Conservation (phyloP, 2,888 invertebrate genomes). For the Caenorhabditis afra region DNA sequence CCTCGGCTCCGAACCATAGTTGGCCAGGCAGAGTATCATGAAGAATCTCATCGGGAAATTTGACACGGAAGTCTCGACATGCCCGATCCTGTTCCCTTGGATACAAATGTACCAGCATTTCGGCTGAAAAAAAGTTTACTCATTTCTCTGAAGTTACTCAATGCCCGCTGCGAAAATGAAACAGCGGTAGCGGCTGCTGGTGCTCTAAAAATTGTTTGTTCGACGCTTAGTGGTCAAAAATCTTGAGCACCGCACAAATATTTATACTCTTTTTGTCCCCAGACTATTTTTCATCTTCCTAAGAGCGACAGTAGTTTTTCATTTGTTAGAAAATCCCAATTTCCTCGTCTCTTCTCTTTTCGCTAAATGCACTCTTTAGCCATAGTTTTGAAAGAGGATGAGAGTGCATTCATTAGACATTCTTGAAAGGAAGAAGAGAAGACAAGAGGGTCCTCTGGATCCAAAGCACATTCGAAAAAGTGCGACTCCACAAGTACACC, state of each 20-base stretch:
- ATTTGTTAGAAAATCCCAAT: constrained; percentile 6
- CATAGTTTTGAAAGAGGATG: neutral
- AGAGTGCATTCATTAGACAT: constrained; percentile 41
- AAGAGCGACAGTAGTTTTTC: constrained; percentile 11
- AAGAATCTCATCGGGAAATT: constrained; percentile 98
- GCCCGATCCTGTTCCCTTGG: constrained; percentile 79
- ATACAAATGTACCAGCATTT: constrained; percentile 78
- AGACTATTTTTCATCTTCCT: constrained; percentile 14
- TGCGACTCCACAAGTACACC: neutral
- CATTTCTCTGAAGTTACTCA: neutral
- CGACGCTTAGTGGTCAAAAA: constrained; percentile 53
- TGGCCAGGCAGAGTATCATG: constrained; percentile 98
- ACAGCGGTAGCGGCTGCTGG: constrained; percentile 23
- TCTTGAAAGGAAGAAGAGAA: constrained; percentile 5
- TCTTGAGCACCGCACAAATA: constrained; percentile 51
- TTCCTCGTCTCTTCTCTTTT: constrained; percentile 4
- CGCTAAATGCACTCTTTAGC: neutral
- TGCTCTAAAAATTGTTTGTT: constrained; percentile 22
- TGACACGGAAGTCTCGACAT: constrained; percentile 92
- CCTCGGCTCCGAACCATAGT: constrained; percentile 99
- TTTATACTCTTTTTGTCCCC: constrained; percentile 36
- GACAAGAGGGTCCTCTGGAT: neutral
- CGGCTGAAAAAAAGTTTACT: constrained; percentile 72
- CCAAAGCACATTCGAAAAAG: constrained; percentile 14
- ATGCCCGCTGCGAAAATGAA: neutral